A percentile compares a stretch with the other conserved stretches of the same genome.
Conservation (phyloP, 1,140 invertebrate species). For the Diabrotica virgifera region DNA sequence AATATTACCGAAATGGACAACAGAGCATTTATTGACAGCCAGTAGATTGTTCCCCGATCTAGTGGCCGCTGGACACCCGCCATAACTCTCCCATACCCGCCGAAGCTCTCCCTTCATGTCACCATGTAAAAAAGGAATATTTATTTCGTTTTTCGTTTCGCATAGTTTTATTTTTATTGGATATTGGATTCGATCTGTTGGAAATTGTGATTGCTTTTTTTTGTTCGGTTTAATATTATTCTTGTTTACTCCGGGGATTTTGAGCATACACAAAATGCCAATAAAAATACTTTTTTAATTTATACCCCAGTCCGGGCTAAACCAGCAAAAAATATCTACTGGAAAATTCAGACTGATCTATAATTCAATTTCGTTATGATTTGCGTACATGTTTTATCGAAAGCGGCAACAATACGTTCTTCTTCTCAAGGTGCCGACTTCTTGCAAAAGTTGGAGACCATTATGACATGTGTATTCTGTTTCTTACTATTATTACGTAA, state of each 20-base stretch:
- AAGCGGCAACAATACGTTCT: too few species aligned
- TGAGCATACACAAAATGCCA: constrained; percentile 18
- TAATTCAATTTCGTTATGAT: constrained; percentile 8
- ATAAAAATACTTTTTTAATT: constrained; percentile 26
- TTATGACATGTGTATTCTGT: too few species aligned
- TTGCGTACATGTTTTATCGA: too few species aligned
- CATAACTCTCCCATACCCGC: constrained; percentile 38
- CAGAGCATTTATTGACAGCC: constrained; percentile 43
- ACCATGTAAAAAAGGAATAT: constrained; percentile 38
- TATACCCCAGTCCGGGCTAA: constrained; percentile 1
- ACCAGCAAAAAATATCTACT: background rate
- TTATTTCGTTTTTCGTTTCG: constrained; percentile 41
- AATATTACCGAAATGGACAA: constrained; percentile 41
- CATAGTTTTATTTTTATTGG: constrained; percentile 43
- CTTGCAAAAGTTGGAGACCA: too few species aligned
- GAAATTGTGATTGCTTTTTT: constrained; percentile 23
- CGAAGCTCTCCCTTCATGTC: constrained; percentile 19
- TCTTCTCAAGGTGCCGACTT: too few species aligned
- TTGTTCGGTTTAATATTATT: constrained; percentile 24
- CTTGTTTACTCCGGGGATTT: constrained; percentile 21
- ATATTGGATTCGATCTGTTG: constrained; percentile 35
- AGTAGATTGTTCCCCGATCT: constrained; percentile 45
- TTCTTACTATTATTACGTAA: too few species aligned
- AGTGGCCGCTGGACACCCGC: constrained; percentile 41
- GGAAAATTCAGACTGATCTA: constrained; percentile 4